Evolutionary conservation across 2,888 invertebrate species (phyloP).

Genomic region (Miltochrista miniata): DNA sequence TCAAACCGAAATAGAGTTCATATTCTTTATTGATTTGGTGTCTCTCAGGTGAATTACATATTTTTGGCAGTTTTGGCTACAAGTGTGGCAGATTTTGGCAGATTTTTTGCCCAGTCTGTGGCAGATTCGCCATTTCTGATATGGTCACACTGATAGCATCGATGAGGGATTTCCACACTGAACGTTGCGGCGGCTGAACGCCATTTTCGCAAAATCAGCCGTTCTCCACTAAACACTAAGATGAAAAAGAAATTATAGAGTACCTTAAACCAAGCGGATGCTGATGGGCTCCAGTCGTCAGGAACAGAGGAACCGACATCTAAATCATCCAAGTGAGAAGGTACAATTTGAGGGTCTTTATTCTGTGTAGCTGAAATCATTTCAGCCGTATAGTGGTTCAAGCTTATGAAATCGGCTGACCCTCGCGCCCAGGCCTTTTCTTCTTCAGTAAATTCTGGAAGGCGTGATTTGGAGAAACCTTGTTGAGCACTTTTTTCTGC

Average conservation of each 20-base stretch:
- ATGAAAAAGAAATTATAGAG: constrained; percentile 3
- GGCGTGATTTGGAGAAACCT: constrained; percentile 62
- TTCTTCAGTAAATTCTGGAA: constrained; percentile 67
- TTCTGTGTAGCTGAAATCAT: constrained; percentile 46
- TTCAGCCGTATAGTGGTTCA: constrained; percentile 86
- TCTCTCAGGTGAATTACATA: too few relatives aligned
- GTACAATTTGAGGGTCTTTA: constrained; percentile 33
- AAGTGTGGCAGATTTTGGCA: too few relatives aligned
- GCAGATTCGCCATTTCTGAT: too few relatives aligned
- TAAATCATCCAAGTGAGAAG: constrained; percentile 50
- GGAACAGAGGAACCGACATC: constrained; percentile 33
- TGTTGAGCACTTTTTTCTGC: constrained; percentile 68
- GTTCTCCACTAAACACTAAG: not conserved
- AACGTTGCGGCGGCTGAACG: too few relatives aligned
- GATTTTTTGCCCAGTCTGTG: too few relatives aligned
- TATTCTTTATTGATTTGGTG: too few relatives aligned
- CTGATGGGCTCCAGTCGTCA: constrained; percentile 50
- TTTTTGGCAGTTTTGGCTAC: too few relatives aligned
- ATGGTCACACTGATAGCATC: too few relatives aligned
- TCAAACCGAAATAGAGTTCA: too few relatives aligned
- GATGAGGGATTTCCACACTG: too few relatives aligned
- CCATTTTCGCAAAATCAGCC: too few relatives aligned
- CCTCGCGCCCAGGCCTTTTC: constrained; percentile 58
- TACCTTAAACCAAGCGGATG: constrained; percentile 55
- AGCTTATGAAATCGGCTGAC: constrained; percentile 67